phyloP scores from a whole-genome alignment of 2,888 invertebrate species.

The Scaptomyza tumidula region DNA sequence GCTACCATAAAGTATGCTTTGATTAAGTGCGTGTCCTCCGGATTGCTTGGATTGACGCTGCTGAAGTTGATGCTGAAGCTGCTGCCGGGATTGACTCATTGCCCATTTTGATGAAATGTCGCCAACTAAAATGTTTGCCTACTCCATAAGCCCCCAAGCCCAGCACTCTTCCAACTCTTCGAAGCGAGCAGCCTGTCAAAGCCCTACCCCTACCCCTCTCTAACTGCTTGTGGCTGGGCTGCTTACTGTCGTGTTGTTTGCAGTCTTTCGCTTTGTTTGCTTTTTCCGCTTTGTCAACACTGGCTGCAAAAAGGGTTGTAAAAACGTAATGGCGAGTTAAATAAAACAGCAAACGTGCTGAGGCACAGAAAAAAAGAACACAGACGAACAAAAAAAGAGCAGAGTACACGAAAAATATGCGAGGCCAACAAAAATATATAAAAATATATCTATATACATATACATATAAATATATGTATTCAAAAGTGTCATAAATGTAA shows the following conservation, averaged over 20 bases:
- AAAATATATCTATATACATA: slow-evolving; percentile 26
- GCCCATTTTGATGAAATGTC: slow-evolving; percentile 75
- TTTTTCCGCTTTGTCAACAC: slow-evolving; percentile 76
- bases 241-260: slow-evolving; percentile 64
- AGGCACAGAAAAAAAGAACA: slow-evolving; percentile 1
- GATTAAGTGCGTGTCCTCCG: slow-evolving; percentile 70
- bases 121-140: slow-evolving; percentile 67
- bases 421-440: slow-evolving; percentile 55
- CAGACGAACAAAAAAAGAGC: slow-evolving; percentile 9
- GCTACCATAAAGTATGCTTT: slow-evolving; percentile 61
- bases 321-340: slow-evolving; percentile 79
- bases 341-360: slow-evolving; percentile 77
- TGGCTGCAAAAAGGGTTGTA: slow-evolving; percentile 72
- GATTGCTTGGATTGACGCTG: not conserved
- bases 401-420: slow-evolving; percentile 60
- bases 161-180: not conserved
- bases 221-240: not conserved
- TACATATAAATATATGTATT: slow-evolving; percentile 51
- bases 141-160: slow-evolving; percentile 16
- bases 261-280: slow-evolving; percentile 70
- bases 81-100: slow-evolving; percentile 66
- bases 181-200: not conserved
- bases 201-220: too few species aligned
- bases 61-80: not conserved
- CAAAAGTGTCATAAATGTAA: slow-evolving; percentile 79